Base-by-base conservation (phyloP, 2,888 invertebrate species). In the Microctonus hyperodae region DNA sequence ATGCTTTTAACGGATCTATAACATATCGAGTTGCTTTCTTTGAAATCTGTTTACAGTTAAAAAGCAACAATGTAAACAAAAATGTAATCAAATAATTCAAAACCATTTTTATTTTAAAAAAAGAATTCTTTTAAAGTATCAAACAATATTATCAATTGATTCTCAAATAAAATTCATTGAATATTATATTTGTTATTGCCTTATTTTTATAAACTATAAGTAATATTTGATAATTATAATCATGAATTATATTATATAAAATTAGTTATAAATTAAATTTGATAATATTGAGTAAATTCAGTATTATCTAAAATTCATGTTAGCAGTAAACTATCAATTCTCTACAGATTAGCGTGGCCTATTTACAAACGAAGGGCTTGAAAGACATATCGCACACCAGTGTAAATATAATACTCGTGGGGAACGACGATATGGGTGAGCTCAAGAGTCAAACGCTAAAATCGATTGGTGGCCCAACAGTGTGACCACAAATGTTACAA, bases 1-100 rank as follows among this genome's bases (percentile, higher is more conserved):
- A 58, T 64, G 35, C 50, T 64, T 64, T 64, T 64, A 64, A 64
- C 64, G 64, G 64, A 58, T 64, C 48, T 56, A 64, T 22, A 37
- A 64, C 58, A 50, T 35, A 57, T 64, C 57, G 23, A 33, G 28
- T 55, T 56, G 31, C 48, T 51, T 51, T 60, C 48, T 16, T 60
- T 60, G 31, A 25, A 61, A 61, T 51, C 20, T 51, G 51, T 61
- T 53, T 61, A 61, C 50, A 16, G 48, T 28, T 44, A 44, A 44
- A 20, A 60, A 48, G 44, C n/a, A 51, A 28, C 48, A 25, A 7
- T 33, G 22, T 20, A 11, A 28, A 61, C 35, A 13, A 61, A 51
- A 53, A 53, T 25, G 53, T 25, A 51, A 51, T n/a, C n/a, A n/a
- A n/a, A n/a, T n/a, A n/a, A n/a, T n/a, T n/a, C n/a, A n/a, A n/a